A percentile compares a stretch with the other conserved stretches of the same genome.
These are phyloP conservation scores for Numenius phaeopus DNA, from an alignment of 2,797 vertebrate genomes.

Conservation along the genomic window DNA sequence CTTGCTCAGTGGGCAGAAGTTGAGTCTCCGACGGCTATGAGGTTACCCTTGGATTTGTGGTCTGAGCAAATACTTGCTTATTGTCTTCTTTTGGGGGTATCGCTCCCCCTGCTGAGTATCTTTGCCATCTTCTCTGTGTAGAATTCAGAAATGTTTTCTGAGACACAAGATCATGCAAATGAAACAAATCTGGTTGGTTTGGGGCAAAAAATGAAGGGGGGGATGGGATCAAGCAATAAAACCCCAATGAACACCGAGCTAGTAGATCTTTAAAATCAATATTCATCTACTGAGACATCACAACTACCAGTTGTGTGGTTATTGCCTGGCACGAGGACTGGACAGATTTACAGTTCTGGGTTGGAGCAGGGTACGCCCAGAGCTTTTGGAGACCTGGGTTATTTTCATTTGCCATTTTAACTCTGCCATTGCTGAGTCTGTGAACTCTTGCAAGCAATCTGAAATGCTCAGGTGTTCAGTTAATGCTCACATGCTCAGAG, in stretches of 20 bases:
- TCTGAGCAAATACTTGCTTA: background rate
- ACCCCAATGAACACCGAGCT: background rate
- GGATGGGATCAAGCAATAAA: background rate
- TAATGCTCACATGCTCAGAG: background rate
- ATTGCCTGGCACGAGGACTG: background rate
- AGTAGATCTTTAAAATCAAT: slow-evolving; percentile 5
- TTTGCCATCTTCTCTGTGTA: background rate
- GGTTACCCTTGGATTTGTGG: background rate
- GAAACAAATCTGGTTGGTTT: background rate
- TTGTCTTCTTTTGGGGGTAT: background rate
- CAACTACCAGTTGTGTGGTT: background rate
- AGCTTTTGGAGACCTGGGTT: background rate
- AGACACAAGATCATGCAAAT: background rate
- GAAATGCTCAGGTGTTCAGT: background rate
- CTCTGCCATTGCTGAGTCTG: background rate
- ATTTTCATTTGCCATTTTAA: background rate
- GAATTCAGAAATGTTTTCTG: background rate
- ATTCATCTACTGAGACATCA: background rate
- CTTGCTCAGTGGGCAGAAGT: background rate
- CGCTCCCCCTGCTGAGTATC: background rate
- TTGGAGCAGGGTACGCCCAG: background rate
- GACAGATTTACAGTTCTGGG: background rate
- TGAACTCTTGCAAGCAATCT: background rate
- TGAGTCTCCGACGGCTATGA: background rate
- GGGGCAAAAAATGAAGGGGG: background rate